Evolutionary conservation across 1,140 invertebrate genomes (phyloP).

Genomic region (Patella vulgata): DNA sequence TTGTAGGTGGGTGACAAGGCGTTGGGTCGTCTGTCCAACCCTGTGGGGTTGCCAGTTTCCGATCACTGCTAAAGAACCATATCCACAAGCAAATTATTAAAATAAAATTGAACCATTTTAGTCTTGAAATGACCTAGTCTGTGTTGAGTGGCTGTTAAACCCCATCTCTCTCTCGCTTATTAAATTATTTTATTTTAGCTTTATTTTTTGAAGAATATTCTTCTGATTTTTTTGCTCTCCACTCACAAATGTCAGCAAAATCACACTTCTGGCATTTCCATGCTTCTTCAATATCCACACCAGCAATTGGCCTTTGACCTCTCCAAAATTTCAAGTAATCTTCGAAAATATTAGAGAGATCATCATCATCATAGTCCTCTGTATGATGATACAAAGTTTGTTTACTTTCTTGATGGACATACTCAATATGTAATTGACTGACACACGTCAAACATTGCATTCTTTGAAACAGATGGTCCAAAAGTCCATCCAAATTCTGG

Average conservation of each 20-base stretch:
- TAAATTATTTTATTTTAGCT: too few relatives aligned
- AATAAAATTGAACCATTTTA: too few relatives aligned
- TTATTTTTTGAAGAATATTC: slow-evolving; percentile 41
- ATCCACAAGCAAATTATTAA: too few relatives aligned
- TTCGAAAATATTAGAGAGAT: slow-evolving; percentile 28
- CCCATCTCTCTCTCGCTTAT: too few relatives aligned
- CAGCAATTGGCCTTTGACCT: slow-evolving; percentile 39
- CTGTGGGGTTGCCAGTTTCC: too few relatives aligned
- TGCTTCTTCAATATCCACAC: slow-evolving; percentile 60
- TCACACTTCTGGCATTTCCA: slow-evolving; percentile 60
- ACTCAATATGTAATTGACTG: slow-evolving; percentile 43
- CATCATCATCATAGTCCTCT: slow-evolving; percentile 39
- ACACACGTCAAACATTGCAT: slow-evolving; percentile 51
- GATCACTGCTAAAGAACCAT: too few relatives aligned
- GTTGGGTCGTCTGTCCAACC: too few relatives aligned
- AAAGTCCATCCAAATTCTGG: slow-evolving; percentile 37
- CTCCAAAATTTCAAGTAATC: slow-evolving; percentile 51
- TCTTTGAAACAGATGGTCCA: slow-evolving; percentile 38
- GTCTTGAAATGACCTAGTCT: too few relatives aligned
- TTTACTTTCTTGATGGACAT: slow-evolving; percentile 47
- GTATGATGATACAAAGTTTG: slow-evolving; percentile 31
- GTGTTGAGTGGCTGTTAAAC: too few relatives aligned
- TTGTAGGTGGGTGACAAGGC: too few relatives aligned
- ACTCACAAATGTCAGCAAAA: slow-evolving; percentile 52
- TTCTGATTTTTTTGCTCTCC: slow-evolving; percentile 45